A percentile compares a stretch with the other conserved stretches of the same genome.
These are phyloP conservation scores for Archegozetes longisetosus DNA, from an alignment of 1,140 invertebrate species.

Conservation along the genomic window DNA sequence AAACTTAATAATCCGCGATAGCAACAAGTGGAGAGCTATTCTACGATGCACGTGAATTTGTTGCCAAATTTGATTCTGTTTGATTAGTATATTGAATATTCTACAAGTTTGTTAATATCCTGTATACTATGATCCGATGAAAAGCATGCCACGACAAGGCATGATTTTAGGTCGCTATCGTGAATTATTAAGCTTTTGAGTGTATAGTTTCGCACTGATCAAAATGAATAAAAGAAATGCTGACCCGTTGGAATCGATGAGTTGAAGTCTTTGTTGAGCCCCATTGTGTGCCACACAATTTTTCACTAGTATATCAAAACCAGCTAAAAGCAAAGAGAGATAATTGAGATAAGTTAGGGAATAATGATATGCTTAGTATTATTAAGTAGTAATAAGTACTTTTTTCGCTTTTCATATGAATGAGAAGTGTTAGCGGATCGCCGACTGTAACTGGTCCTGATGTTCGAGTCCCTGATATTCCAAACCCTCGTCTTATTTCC, in stretches of 20 bases:
- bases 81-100: no score
- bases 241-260: constrained; percentile 81
- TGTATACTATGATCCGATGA: no score
- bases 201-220: no score
- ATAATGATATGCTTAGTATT: not conserved
- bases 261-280: constrained; percentile 69
- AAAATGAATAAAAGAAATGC: no score
- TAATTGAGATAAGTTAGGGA: not conserved
- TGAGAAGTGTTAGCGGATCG: constrained; percentile 74
- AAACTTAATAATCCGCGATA: no score
- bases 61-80: no score
- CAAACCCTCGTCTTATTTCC: constrained; percentile 75
- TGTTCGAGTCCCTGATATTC: constrained; percentile 59
- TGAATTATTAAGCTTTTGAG: not conserved
- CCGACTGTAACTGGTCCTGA: constrained; percentile 75
- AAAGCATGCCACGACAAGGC: not conserved
- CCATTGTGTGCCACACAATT: constrained; percentile 89
- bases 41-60: no score
- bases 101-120: no score
- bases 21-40: no score
- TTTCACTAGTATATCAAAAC: constrained; percentile 89
- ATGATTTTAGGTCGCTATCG: no score
- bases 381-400: constrained; percentile 36
- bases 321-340: constrained; percentile 41
- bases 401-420: constrained; percentile 85